A percentile compares a stretch with the other conserved stretches of the same genome.
phyloP scores from a whole-genome alignment of 2,888 invertebrate genomes.

The Chymomyza procnemis region DNA sequence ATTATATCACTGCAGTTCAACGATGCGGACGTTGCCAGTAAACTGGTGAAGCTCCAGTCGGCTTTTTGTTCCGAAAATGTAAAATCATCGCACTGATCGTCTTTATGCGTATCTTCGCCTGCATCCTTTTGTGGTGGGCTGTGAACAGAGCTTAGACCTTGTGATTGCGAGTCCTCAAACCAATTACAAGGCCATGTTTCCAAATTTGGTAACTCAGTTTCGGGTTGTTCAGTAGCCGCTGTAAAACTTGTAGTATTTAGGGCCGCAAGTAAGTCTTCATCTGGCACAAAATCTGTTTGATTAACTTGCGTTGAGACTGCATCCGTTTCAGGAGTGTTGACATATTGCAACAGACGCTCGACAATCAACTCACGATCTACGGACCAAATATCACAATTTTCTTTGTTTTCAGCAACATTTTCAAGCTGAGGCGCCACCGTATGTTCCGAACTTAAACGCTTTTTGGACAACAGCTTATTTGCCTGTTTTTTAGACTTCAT shows the following conservation, averaged over 20 bases:
- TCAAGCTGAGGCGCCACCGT: conserved; percentile 18
- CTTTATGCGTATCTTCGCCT: not conserved
- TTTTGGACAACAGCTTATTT: conserved; percentile 17
- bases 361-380: conserved; percentile 56
- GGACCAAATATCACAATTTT: not conserved
- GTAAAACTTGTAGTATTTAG: not conserved
- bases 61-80: conserved; percentile 13
- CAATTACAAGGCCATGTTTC: not conserved
- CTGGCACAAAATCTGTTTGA: not conserved
- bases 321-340: not conserved
- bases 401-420: not conserved
- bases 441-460: conserved; percentile 14
- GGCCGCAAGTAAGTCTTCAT: not conserved
- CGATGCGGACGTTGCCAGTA: conserved; percentile 20
- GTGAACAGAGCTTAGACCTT: not conserved
- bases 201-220: not conserved
- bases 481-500: conserved; percentile 85
- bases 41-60: conserved; percentile 32
- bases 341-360: conserved; percentile 56
- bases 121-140: not conserved
- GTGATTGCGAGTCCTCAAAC: not conserved
- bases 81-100: conserved; percentile 11
- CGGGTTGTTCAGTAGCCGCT: not conserved
- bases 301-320: not conserved
- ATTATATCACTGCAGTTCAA: conserved; percentile 31